Conservation (phyloP, 2,888 invertebrate genomes). For the Athalia circularis region DNA sequence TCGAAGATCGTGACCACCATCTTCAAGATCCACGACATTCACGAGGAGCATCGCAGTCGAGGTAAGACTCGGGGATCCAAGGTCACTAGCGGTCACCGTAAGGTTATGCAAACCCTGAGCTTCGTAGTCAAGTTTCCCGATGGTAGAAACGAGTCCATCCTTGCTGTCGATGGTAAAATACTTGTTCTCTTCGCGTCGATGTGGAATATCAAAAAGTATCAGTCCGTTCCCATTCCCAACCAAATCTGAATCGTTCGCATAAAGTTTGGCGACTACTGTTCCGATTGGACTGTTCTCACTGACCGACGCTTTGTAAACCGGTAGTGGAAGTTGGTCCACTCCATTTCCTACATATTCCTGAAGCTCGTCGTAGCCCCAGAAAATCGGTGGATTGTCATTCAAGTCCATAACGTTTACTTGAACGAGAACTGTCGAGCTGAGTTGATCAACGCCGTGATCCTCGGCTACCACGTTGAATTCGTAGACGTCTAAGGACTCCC, state of each 20-base stretch:
- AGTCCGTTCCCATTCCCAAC: conserved; percentile 91
- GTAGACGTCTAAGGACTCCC: conserved; percentile 84
- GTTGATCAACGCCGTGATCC: conserved; percentile 82
- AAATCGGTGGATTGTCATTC: conserved; percentile 89
- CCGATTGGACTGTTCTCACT: conserved; percentile 86
- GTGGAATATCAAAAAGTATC: conserved; percentile 85
- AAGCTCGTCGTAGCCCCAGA: conserved; percentile 85
- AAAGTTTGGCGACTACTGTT: conserved; percentile 83
- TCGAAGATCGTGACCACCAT: conserved; percentile 72
- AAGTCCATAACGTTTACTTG: conserved; percentile 89
- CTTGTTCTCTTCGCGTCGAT: conserved; percentile 76
- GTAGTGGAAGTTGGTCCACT: conserved; percentile 71
- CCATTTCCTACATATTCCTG: conserved; percentile 73
- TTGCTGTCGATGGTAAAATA: conserved; percentile 90
- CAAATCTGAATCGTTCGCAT: conserved; percentile 91
- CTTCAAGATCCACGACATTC: conserved; percentile 81
- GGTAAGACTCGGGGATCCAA: conserved; percentile 88
- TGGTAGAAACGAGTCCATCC: conserved; percentile 87
- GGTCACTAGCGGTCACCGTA: conserved; percentile 88
- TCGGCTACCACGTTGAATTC: conserved; percentile 83
- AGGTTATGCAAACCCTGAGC: conserved; percentile 82
- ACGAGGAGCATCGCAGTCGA: conserved; percentile 85
- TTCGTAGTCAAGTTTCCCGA: conserved; percentile 84
- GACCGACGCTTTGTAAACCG: conserved; percentile 85
- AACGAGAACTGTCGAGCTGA: conserved; percentile 85